A percentile compares a stretch with the other conserved stretches of the same genome.
These are phyloP conservation scores for Falco peregrinus DNA, from an alignment of 2,797 vertebrate genomes.

Conservation along the genomic window DNA sequence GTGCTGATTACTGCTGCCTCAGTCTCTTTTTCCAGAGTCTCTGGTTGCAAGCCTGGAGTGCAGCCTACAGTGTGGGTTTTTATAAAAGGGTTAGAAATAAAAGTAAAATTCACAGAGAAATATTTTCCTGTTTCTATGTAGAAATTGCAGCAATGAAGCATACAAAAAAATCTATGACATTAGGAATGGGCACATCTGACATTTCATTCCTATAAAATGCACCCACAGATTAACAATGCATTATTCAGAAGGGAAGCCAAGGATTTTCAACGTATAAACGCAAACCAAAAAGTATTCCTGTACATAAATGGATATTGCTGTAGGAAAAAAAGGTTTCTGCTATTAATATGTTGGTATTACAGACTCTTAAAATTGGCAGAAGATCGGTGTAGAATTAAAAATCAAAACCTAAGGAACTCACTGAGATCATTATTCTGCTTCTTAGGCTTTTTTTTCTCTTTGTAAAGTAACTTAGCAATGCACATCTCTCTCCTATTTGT, in stretches of 20 bases:
- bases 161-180: not conserved
- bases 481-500: not conserved
- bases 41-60: not conserved
- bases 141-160: not conserved
- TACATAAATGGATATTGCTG: not conserved
- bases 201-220: not conserved
- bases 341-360: not conserved
- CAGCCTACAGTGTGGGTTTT: not conserved
- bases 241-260: not conserved
- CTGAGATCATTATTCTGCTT: not conserved
- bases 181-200: not conserved
- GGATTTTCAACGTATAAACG: not conserved
- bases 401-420: not conserved
- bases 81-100: not conserved
- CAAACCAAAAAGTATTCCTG: not conserved
- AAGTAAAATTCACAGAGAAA: not conserved
- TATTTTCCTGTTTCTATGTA: not conserved
- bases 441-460: not conserved
- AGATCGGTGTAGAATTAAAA: conserved; percentile 8
- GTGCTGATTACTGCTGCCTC: conserved; percentile 39
- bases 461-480: not conserved
- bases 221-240: not conserved
- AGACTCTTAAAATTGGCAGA: not conserved
- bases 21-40: conserved; percentile 28
- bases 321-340: not conserved